These are phyloP conservation scores for Periparus ater DNA, from an alignment of 2,797 vertebrate species.

Conservation along the genomic window DNA sequence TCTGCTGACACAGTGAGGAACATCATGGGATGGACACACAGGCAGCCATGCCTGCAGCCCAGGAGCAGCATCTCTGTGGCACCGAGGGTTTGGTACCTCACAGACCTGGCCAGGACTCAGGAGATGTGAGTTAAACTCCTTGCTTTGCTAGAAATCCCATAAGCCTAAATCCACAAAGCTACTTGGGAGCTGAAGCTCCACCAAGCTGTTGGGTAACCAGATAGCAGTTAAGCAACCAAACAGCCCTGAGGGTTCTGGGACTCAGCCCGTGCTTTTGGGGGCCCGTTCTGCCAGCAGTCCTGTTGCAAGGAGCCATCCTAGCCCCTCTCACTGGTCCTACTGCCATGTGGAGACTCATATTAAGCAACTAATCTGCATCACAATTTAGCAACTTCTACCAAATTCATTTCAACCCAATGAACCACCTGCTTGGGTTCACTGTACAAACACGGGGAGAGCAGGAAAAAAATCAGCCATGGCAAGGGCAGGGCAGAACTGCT, in stretches of 20 bases:
- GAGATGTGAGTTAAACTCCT: background rate
- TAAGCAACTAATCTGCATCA: background rate
- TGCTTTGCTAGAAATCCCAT: background rate
- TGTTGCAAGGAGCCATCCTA: background rate
- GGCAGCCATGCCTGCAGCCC: background rate
- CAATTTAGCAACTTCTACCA: background rate
- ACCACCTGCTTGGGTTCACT: background rate
- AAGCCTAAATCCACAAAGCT: conserved; percentile 11
- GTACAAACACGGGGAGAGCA: background rate
- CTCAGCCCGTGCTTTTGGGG: background rate
- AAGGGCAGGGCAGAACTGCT: background rate
- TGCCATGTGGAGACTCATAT: background rate
- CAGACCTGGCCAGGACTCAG: rapidly evolving
- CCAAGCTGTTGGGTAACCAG: background rate
- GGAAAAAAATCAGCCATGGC: background rate
- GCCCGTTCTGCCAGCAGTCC: background rate
- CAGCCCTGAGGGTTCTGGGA: background rate
- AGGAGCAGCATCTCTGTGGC: background rate
- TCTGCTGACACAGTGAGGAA: background rate
- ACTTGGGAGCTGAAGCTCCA: background rate
- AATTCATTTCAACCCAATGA: background rate
- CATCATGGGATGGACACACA: background rate
- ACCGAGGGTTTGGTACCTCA: background rate
- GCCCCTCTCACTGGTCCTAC: background rate
- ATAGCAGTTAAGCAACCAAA: background rate